These are phyloP conservation scores for Onychomys arenicola DNA, from an alignment of 2,797 vertebrate genomes.

Conservation along the genomic window DNA sequence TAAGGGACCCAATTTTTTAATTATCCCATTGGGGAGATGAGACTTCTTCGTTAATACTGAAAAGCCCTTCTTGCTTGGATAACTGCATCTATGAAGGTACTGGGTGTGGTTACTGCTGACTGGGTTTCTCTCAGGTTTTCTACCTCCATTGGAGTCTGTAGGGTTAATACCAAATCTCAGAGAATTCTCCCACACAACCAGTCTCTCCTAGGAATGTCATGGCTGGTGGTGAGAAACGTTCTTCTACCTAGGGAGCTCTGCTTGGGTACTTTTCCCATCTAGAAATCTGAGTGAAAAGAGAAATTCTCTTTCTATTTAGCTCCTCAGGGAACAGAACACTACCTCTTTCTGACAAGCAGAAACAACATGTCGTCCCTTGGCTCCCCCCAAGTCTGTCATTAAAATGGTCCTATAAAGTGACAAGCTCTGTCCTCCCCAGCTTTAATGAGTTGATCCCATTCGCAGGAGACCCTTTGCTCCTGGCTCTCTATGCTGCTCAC, in stretches of 20 bases:
- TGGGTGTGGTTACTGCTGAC: neutral
- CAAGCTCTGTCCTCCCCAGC: constrained; percentile 18
- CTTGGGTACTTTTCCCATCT: neutral
- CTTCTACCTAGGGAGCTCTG: neutral
- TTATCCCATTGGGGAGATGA: constrained; percentile 15
- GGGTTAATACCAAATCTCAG: neutral
- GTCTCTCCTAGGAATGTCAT: neutral
- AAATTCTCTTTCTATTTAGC: neutral
- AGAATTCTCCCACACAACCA: constrained; percentile 20
- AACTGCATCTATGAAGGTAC: neutral
- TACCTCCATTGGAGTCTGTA: constrained; percentile 10
- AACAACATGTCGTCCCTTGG: neutral
- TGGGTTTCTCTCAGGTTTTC: constrained; percentile 12
- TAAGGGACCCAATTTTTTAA: neutral
- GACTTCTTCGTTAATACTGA: neutral
- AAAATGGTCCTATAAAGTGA: neutral
- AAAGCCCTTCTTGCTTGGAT: neutral
- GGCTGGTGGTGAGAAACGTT: neutral
- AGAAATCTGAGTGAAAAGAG: constrained; percentile 16
- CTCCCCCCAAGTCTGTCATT: constrained; percentile 1
- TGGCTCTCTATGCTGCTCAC: neutral
- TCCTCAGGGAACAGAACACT: neutral
- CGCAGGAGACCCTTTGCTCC: neutral
- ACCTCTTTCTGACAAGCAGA: constrained; percentile 28
- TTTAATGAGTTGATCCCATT: constrained; percentile 5